Evolutionary conservation across 2,113 vertebrate genomes (phyloP).

Genomic region (Calyptomena viridis): DNA sequence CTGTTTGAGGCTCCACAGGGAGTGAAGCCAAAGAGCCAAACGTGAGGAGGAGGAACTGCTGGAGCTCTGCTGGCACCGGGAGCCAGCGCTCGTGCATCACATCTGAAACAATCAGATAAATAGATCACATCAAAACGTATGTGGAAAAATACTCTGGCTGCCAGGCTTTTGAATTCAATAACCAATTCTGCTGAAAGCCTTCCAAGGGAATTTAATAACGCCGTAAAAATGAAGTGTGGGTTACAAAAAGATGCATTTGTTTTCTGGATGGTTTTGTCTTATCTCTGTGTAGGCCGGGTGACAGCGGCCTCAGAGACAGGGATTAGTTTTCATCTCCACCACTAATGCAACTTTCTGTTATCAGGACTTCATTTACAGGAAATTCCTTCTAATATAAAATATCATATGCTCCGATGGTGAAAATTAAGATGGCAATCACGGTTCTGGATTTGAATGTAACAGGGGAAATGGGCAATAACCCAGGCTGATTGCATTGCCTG

Average conservation of each 20-base stretch:
- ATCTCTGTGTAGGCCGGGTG: background rate
- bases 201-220: background rate
- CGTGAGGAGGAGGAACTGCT: background rate
- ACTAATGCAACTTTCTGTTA: background rate
- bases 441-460: background rate
- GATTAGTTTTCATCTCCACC: background rate
- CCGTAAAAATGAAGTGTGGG: slow-evolving; percentile 23
- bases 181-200: slow-evolving; percentile 31
- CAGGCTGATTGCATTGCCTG: background rate
- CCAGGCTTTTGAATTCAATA: slow-evolving; percentile 48
- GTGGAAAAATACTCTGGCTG: background rate
- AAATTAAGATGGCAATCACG: background rate
- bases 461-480: background rate
- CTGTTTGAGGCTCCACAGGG: background rate
- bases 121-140: slow-evolving; percentile 11
- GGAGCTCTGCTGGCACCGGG: background rate
- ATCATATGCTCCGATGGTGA: background rate
- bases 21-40: background rate
- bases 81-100: background rate
- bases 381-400: background rate
- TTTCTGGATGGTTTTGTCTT: slow-evolving; percentile 1
- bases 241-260: slow-evolving; percentile 25
- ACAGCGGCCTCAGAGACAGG: background rate
- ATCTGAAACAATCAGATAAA: slow-evolving; percentile 2
- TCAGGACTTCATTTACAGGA: background rate